A percentile compares a stretch with the other conserved stretches of the same genome.
phyloP scores from a whole-genome alignment of 1,140 invertebrate species.

The Drosophila truncata region DNA sequence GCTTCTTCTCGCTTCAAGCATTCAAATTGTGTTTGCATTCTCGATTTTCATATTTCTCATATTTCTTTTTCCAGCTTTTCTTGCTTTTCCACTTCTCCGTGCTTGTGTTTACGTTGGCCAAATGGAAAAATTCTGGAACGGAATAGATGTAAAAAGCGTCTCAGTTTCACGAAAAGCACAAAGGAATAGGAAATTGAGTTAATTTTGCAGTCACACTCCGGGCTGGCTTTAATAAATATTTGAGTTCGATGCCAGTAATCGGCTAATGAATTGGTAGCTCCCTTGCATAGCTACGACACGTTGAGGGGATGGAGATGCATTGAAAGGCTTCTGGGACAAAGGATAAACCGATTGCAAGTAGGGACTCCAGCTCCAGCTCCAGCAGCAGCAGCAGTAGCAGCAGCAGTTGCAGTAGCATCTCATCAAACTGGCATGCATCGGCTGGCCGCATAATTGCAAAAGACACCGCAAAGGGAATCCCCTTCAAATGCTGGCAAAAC shows the following conservation, averaged over 20 bases:
- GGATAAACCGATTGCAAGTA: slow-evolving; percentile 30
- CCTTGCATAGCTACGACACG: not conserved
- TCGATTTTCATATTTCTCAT: slow-evolving; percentile 52
- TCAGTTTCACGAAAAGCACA: slow-evolving; percentile 41
- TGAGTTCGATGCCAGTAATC: slow-evolving; percentile 30
- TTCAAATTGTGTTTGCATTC: slow-evolving; percentile 56
- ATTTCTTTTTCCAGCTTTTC: slow-evolving; percentile 22
- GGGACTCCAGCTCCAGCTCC: slow-evolving; percentile 2
- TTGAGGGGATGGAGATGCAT: not conserved
- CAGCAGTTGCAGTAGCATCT: slow-evolving; percentile 17
- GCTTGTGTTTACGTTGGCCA: slow-evolving; percentile 39
- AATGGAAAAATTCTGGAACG: slow-evolving; percentile 36
- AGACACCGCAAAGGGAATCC: slow-evolving; percentile 58
- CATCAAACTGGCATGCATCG: slow-evolving; percentile 54
- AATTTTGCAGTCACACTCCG: slow-evolving; percentile 47
- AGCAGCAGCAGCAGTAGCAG: not conserved
- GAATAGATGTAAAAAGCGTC: slow-evolving; percentile 22
- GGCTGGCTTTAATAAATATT: slow-evolving; percentile 43
- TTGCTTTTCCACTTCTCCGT: not conserved
- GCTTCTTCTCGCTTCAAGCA: slow-evolving; percentile 30
- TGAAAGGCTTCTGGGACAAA: slow-evolving; percentile 31
- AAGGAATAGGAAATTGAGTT: slow-evolving; percentile 42
- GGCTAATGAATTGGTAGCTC: slow-evolving; percentile 36
- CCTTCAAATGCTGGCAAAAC: slow-evolving; percentile 42
- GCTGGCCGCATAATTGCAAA: slow-evolving; percentile 64